Conservation (phyloP, 92 coral and sea anemone species). For the Porites divaricata region DNA sequence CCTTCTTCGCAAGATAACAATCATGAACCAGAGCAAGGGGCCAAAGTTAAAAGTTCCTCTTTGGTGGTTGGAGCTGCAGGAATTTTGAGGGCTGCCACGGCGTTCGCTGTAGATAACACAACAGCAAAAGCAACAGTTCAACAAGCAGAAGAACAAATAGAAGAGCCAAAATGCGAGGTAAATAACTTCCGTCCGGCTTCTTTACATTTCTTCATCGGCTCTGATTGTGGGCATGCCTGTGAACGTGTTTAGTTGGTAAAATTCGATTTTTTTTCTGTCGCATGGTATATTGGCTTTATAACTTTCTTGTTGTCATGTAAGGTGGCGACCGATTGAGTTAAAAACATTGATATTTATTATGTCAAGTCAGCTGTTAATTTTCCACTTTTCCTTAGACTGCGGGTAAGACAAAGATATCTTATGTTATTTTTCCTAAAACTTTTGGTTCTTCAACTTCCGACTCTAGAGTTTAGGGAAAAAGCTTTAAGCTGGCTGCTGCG, state of each 20-base stretch:
- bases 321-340: conserved; percentile 1
- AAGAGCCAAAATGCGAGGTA: conserved; percentile 80
- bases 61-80: conserved; percentile 77
- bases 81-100: conserved; percentile 79
- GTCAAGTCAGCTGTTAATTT: conserved; percentile 6
- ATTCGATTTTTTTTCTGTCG: not conserved
- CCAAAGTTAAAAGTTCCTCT: conserved; percentile 73
- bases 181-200: conserved; percentile 32
- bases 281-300: not conserved
- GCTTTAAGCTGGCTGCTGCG: not conserved
- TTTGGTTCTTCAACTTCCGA: conserved; percentile 4
- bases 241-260: not conserved
- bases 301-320: not conserved
- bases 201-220: not conserved
- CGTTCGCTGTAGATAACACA: conserved; percentile 76
- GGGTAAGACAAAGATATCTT: not conserved
- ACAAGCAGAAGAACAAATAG: conserved; percentile 74
- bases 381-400: not conserved
- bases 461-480: not conserved
- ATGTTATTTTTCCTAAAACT: not conserved
- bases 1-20: not conserved
- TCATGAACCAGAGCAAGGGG: not conserved
- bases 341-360: not conserved
- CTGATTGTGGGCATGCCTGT: not conserved
- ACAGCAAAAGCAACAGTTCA: conserved; percentile 68